Evolutionary conservation across 2,113 vertebrate genomes (phyloP).

Genomic region (Arothron firmamentum): DNA sequence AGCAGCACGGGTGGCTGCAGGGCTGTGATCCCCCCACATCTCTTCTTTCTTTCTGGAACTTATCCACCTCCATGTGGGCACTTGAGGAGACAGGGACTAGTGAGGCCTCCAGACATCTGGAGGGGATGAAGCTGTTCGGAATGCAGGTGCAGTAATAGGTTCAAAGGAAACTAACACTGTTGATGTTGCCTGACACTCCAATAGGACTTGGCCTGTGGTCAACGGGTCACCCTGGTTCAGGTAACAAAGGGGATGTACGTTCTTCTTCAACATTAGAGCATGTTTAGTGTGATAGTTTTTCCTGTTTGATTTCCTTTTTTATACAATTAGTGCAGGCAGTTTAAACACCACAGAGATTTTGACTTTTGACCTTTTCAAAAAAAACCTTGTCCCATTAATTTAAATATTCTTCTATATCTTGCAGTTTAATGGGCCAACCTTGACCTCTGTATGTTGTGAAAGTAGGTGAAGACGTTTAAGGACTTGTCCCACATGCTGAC

Average conservation of each 20-base stretch:
- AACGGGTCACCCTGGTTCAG: constrained; percentile 14
- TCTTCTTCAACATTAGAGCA: background rate
- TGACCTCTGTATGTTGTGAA: background rate
- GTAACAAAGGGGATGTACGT: constrained; percentile 3
- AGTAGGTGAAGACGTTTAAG: constrained; percentile 27
- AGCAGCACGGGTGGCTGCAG: constrained; percentile 44
- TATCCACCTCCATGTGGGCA: constrained; percentile 48
- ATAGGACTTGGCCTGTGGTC: constrained; percentile 15
- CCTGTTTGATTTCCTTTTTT: too few species aligned
- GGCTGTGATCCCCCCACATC: constrained; percentile 31
- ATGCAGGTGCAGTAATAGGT: constrained; percentile 56
- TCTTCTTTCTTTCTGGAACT: constrained; percentile 55
- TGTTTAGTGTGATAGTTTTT: too few species aligned
- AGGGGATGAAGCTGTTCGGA: constrained; percentile 50
- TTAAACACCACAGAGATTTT: too few species aligned
- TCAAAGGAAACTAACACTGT: constrained; percentile 36
- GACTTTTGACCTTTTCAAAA: too few species aligned
- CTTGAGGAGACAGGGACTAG: constrained; percentile 47
- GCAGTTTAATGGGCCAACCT: too few species aligned
- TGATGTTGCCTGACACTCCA: background rate
- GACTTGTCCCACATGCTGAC: constrained; percentile 6
- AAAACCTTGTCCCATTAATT: too few species aligned
- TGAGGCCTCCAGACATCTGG: constrained; percentile 60
- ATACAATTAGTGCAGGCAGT: too few species aligned
- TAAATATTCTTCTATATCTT: background rate